Evolutionary conservation across 2,113 vertebrate genomes (phyloP).

Genomic region (Oophaga pumilio): DNA sequence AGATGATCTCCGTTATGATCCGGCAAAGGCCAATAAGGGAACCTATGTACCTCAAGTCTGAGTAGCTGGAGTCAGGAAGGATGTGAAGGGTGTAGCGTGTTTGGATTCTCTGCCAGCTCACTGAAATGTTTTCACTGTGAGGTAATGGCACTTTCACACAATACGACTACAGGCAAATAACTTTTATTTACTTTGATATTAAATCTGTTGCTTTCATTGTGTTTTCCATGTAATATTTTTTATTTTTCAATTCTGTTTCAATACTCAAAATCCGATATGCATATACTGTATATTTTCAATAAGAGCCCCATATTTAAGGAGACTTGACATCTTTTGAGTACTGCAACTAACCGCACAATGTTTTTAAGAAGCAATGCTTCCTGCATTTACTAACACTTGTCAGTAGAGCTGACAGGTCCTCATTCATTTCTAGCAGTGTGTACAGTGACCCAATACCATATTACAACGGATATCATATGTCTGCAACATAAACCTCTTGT

Average conservation of each 20-base stretch:
- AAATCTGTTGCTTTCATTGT: neutral
- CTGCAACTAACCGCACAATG: too few relatives aligned
- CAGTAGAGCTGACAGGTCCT: neutral
- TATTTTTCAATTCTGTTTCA: neutral
- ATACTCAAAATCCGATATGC: neutral
- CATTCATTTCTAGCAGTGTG: neutral
- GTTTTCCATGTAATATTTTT: neutral
- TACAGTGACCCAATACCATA: neutral
- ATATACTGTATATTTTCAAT: neutral
- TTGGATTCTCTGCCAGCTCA: conserved; percentile 62
- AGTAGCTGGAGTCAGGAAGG: conserved; percentile 73
- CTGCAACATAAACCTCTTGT: neutral
- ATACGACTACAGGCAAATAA: conserved; percentile 9
- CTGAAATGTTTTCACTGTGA: conserved; percentile 62
- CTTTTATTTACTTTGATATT: neutral
- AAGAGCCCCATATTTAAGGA: neutral
- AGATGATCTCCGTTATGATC: neutral
- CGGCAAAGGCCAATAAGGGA: neutral
- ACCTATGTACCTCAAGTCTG: conserved; percentile 65
- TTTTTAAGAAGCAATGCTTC: too few relatives aligned
- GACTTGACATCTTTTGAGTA: neutral
- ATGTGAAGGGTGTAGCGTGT: conserved; percentile 68
- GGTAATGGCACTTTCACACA: conserved; percentile 48
- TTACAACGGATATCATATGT: neutral
- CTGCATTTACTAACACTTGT: neutral